phyloP scores from a whole-genome alignment of 2,888 invertebrate genomes.

The Arrhopalites spinosus region DNA sequence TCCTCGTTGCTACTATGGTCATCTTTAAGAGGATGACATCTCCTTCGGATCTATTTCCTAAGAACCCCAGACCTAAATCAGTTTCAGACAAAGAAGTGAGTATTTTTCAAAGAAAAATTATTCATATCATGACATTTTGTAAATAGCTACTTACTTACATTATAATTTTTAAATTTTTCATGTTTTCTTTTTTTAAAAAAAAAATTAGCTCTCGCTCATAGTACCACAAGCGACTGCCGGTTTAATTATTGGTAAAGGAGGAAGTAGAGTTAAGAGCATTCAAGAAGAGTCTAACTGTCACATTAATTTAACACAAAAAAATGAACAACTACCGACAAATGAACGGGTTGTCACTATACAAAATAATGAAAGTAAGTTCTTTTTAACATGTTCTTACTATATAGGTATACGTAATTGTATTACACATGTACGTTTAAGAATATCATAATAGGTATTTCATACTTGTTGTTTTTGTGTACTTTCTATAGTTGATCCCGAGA shows the following conservation, averaged over 20 bases:
- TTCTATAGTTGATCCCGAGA: constrained; percentile 51
- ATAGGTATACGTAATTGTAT: neutral
- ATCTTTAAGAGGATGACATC: constrained; percentile 56
- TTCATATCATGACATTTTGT: neutral
- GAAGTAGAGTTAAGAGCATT: constrained; percentile 54
- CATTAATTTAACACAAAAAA: constrained; percentile 55
- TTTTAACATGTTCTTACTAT: neutral
- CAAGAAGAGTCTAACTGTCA: constrained; percentile 56
- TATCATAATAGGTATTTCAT: too few relatives aligned
- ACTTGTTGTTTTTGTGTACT: neutral
- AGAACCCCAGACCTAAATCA: constrained; percentile 55
- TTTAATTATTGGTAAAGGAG: constrained; percentile 56
- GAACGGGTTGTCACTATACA: constrained; percentile 56
- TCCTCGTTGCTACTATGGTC: constrained; percentile 53
- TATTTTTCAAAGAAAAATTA: neutral
- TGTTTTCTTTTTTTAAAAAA: constrained; percentile 19
- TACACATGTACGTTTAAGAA: too few relatives aligned
- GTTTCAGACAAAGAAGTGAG: constrained; percentile 55
- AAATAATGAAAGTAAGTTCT: constrained; percentile 54
- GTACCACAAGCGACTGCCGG: constrained; percentile 56
- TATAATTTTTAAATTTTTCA: constrained; percentile 9
- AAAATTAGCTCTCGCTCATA: constrained; percentile 55
- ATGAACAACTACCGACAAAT: constrained; percentile 55
- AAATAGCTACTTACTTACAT: neutral
- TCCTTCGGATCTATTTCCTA: constrained; percentile 55